Evolutionary conservation across 2,888 invertebrate genomes (phyloP), one percentile per base, ranked within the genome.

Genomic region (Tridacna gigas): DNA sequence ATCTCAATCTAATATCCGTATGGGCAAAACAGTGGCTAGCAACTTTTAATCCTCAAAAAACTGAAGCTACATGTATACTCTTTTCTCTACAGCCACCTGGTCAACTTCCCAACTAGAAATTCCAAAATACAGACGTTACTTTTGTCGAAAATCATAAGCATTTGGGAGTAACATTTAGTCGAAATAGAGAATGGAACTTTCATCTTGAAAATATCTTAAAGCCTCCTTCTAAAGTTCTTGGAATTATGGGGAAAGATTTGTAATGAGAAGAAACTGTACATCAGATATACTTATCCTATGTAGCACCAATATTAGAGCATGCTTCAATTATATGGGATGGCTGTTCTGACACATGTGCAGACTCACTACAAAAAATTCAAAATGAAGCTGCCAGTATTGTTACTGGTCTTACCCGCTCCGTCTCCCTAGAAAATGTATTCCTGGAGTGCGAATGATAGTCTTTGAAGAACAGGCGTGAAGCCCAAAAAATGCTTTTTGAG

Each of bases 241-340:
- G 69, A 1, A 47, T 74, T 20, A 75, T 79, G 76, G 69, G 71
- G n/a, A n/a, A 76, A 79, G 20, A 45, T 28, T 84, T 15, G 73
- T 73, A 73, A 76, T 75, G 25, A 74, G 45, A 65, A 51, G 66
- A 56, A 74, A 37, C 74, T 4, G 28, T 69, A 48, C 75, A 80
- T 65, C 75, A 78, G 56, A 80, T 78, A 0, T 80, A 78, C 51
- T 73, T 71, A 25, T 75, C 80, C 20, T 80, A 60, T 26, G 18
- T 82, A 20, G 15, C 67, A 48, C 82, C 79, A 25, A 20, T 77
- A 18, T 22, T 78, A 45, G 77, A 83, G 45, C 61, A 77, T 37
- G 67, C 76, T 13, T 73, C 74, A 25, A 12, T 63, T 18, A n/a
- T 77, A 25, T 77, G 78, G 82, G 67, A 74, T 28, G 47, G 47